Base-by-base conservation (phyloP, 2,888 invertebrate species). In the Eupithecia subumbrata region DNA sequence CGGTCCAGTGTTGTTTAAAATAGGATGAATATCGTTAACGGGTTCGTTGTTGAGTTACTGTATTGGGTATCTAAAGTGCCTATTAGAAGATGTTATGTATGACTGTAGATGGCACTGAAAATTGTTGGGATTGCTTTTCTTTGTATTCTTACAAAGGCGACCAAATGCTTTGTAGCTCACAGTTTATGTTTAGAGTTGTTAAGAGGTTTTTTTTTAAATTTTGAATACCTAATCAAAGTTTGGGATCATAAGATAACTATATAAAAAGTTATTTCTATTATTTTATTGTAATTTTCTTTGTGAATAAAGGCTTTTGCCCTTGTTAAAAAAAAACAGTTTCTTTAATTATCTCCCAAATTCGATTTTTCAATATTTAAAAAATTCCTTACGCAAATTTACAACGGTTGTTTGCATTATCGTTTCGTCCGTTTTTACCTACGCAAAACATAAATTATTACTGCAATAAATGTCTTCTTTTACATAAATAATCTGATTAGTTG, bases 381-480 rank as follows among this genome's bases (percentile, higher is more conserved):
- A n/a, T n/a, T n/a, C n/a, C n/a, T n/a, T n/a, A n/a, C n/a, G n/a
- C n/a, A n/a, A n/a, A n/a, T n/a, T n/a, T n/a, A n/a, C n/a, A n/a
- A n/a, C n/a, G n/a, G n/a, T n/a, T n/a, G n/a, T n/a, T n/a, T 25
- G 60, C 25, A 56, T 34, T 34, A 30, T 34, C 30, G 64, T 18
- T 30, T 64, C 34, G 64, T 64, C 12, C 5, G 64, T 30, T 64
- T 22, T 34, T 64, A 45, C 34, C 30, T 18, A 71, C 60, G 71
- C 30, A 63, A 45, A n/a, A 45, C 30, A 30, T 63, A 45, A 71
- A 43, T 71, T 45, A 30, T 71, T 71, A 16, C 34, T 14, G 68
- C 52, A 52, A 64, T 75, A 73, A 76, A 72, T 43, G 71, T 75
- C 75, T 34, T 64, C n/a, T 66, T 45, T 45, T 34, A 43, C 56